A percentile compares a stretch with the other conserved stretches of the same genome.
Conservation (phyloP, 2,797 vertebrate genomes). For the Amazona finschi region DNA sequence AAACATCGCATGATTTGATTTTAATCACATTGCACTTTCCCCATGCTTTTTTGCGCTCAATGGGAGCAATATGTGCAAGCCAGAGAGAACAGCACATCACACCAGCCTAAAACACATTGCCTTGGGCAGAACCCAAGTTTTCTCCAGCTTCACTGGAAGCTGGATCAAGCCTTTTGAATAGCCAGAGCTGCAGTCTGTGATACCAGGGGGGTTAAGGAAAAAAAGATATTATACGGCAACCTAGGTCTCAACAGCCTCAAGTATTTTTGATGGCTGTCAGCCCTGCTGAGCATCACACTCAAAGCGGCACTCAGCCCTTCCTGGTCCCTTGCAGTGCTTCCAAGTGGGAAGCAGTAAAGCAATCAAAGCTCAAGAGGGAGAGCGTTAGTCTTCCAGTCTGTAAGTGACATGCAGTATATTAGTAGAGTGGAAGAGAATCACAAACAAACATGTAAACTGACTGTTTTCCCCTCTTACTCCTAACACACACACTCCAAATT, state of each 20-base stretch:
- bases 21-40: not conserved
- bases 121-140: not conserved
- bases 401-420: not conserved
- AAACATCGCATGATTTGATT: conserved; percentile 9
- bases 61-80: not conserved
- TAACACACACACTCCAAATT: not conserved
- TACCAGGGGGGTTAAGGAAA: not conserved
- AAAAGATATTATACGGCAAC: not conserved
- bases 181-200: not conserved
- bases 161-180: not conserved
- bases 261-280: not conserved
- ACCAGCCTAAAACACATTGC: not conserved
- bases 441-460: not conserved
- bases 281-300: not conserved
- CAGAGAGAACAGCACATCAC: not conserved
- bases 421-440: not conserved
- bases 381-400: not conserved
- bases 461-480: not conserved
- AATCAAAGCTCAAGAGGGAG: not conserved
- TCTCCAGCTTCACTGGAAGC: not conserved
- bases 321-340: not conserved
- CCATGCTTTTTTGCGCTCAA: not conserved
- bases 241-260: not conserved
- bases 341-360: not conserved
- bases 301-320: not conserved